Conservation (phyloP, 2,888 invertebrate species). For the Eupithecia dodoneata region DNA sequence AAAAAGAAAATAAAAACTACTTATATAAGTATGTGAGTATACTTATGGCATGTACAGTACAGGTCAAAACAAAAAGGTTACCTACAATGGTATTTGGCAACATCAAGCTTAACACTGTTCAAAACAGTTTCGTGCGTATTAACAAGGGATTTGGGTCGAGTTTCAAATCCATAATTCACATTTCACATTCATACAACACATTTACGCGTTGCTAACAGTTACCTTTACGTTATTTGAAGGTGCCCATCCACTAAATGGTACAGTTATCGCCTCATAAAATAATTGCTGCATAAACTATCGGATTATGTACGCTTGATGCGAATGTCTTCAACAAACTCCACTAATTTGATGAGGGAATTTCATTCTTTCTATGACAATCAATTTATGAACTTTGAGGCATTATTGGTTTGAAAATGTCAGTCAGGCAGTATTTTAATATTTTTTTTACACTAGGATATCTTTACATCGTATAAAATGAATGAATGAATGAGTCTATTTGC, state of each 20-base stretch:
- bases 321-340: neutral
- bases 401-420: too few species aligned
- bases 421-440: too few species aligned
- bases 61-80: neutral
- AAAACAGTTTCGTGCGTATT: neutral
- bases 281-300: conserved; percentile 27
- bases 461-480: too few species aligned
- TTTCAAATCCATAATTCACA: conserved; percentile 16
- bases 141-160: conserved; percentile 9
- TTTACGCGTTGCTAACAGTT: conserved; percentile 18
- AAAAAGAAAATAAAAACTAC: too few species aligned
- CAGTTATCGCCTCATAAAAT: conserved; percentile 31
- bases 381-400: too few species aligned
- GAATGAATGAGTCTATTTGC: too few species aligned
- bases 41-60: too few species aligned
- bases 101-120: neutral
- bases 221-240: conserved; percentile 20
- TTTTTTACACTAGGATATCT: too few species aligned
- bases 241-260: conserved; percentile 25
- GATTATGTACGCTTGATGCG: conserved; percentile 8
- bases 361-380: neutral
- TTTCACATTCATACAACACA: conserved; percentile 6
- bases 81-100: neutral
- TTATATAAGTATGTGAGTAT: too few species aligned
- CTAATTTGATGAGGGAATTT: neutral